Evolutionary conservation across 2,113 vertebrate genomes (phyloP).

Genomic region (Oryzias melastigma): DNA sequence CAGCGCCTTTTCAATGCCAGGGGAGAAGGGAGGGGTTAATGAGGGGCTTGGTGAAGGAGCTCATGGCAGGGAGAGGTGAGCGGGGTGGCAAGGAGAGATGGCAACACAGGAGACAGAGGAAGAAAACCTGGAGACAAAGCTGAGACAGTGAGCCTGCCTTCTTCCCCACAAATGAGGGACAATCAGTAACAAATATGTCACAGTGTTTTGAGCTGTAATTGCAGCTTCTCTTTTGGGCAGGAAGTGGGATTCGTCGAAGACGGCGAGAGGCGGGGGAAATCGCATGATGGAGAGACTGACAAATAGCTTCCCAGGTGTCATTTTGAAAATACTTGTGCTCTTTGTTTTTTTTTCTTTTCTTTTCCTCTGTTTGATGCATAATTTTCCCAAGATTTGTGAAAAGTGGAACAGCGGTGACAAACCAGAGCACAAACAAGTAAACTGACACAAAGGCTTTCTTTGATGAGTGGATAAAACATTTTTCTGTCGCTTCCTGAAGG

Average conservation of each 20-base stretch:
- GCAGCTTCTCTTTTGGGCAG: slow-evolving; percentile 44
- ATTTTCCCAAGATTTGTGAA: slow-evolving; percentile 48
- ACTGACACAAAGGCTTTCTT: slow-evolving; percentile 42
- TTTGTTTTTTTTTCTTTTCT: slow-evolving; percentile 25
- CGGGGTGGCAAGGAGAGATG: slow-evolving; percentile 30
- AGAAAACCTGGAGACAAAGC: slow-evolving; percentile 61
- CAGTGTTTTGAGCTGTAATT: slow-evolving; percentile 63
- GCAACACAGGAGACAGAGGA: slow-evolving; percentile 49
- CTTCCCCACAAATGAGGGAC: slow-evolving; percentile 62
- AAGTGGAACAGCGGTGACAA: slow-evolving; percentile 60
- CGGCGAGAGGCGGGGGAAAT: slow-evolving; percentile 52
- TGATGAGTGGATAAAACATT: slow-evolving; percentile 37
- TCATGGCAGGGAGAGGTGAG: slow-evolving; percentile 56
- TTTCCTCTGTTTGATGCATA: slow-evolving; percentile 43
- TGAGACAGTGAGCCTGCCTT: slow-evolving; percentile 50
- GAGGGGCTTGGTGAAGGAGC: slow-evolving; percentile 73
- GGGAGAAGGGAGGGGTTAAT: slow-evolving; percentile 71
- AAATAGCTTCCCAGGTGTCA: slow-evolving; percentile 50
- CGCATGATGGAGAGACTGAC: slow-evolving; percentile 56
- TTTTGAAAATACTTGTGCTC: slow-evolving; percentile 59
- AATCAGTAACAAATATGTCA: slow-evolving; percentile 67
- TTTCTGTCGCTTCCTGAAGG: background rate
- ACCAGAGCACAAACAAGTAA: slow-evolving; percentile 49
- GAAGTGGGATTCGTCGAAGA: slow-evolving; percentile 51
- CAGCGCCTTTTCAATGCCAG: slow-evolving; percentile 74